Conservation (phyloP, 2,113 vertebrate genomes). For the Odontophorus gujanensis region DNA sequence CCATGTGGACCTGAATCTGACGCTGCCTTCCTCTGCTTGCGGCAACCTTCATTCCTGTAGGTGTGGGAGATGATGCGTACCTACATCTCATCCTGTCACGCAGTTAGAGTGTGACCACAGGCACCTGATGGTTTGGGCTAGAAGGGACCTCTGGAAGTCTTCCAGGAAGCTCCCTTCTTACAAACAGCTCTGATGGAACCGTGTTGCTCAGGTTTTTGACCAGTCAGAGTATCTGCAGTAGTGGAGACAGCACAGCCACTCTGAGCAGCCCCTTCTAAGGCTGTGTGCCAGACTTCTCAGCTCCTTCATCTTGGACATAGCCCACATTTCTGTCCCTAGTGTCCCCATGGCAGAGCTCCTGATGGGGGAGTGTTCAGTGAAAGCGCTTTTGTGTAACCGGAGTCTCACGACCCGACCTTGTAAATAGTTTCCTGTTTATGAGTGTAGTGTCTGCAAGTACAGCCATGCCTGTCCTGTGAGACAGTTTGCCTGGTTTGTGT, state of each 20-base stretch:
- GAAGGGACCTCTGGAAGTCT: not conserved
- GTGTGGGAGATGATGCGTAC: not conserved
- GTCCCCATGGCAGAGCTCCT: not conserved
- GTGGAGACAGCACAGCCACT: not conserved
- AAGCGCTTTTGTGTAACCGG: not conserved
- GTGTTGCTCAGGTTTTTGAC: not conserved
- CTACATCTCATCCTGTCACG: not conserved
- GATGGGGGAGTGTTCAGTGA: not conserved
- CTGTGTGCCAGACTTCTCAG: not conserved
- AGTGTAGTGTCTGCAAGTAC: fast-evolving
- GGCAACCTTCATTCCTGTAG: not conserved
- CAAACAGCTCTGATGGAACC: not conserved
- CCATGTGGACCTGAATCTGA: not conserved
- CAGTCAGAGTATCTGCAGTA: not conserved
- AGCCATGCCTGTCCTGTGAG: fast-evolving
- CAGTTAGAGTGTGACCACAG: not conserved
- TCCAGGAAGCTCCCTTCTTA: not conserved
- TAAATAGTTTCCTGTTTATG: not conserved
- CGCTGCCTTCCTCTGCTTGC: not conserved
- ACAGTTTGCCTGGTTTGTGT: fast-evolving
- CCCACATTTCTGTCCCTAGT: not conserved
- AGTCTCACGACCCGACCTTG: not conserved
- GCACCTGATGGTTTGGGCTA: not conserved
- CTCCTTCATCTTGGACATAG: fast-evolving
- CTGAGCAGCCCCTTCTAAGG: not conserved